A percentile compares a stretch with the other conserved stretches of the same genome.
phyloP scores from a whole-genome alignment of 2,113 vertebrate genomes.

The Odontophorus gujanensis region DNA sequence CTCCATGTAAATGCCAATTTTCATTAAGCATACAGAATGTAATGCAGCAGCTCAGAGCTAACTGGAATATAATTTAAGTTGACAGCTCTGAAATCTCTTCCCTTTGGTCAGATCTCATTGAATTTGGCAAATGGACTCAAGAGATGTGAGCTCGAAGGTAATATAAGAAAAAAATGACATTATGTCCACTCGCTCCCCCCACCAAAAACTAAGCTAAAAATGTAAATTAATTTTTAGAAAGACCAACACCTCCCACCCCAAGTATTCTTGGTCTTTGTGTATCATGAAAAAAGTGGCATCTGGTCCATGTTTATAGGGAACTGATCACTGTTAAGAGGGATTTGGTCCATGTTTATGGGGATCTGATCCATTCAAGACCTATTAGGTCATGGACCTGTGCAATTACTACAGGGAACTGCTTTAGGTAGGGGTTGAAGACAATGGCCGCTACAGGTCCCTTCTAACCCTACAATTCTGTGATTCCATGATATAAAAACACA shows the following conservation, averaged over 20 bases:
- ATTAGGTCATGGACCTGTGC: too few relatives aligned
- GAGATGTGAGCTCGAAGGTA: background rate
- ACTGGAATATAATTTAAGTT: conserved; percentile 39
- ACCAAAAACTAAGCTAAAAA: background rate
- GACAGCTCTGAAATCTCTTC: conserved; percentile 51
- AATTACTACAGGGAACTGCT: too few relatives aligned
- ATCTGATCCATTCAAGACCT: too few relatives aligned
- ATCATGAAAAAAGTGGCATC: background rate
- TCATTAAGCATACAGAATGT: conserved; percentile 28
- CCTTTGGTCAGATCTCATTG: conserved; percentile 27
- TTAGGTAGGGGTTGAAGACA: too few relatives aligned
- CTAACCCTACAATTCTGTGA: too few relatives aligned
- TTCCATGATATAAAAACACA: background rate
- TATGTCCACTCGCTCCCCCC: background rate
- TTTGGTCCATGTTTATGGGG: too few relatives aligned
- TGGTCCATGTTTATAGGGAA: too few relatives aligned
- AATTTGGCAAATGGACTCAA: conserved; percentile 12
- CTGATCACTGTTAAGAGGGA: too few relatives aligned
- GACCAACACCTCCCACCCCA: background rate
- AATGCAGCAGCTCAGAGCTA: background rate
- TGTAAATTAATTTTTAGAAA: background rate
- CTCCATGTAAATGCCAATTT: conserved; percentile 46
- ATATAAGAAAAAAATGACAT: background rate
- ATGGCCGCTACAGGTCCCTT: too few relatives aligned
- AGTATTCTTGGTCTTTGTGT: background rate